These are phyloP conservation scores for Stenopsyche tienmushanensis DNA, from an alignment of 1,140 invertebrate genomes.

Conservation along the genomic window DNA sequence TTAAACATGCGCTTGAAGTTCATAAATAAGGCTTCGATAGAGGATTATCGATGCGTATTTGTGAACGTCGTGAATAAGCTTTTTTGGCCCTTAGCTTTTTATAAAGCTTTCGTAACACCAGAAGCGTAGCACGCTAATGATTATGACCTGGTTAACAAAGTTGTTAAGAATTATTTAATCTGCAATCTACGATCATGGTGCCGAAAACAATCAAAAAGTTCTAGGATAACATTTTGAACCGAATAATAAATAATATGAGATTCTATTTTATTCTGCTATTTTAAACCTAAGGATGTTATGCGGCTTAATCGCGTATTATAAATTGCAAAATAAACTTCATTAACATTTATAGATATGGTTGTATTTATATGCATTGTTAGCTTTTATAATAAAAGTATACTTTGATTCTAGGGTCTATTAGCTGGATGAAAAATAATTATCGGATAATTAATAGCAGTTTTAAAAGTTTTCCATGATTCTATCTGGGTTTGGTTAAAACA, in stretches of 20 bases:
- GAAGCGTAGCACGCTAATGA: constrained; percentile 9
- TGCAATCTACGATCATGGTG: neutral
- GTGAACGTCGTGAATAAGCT: neutral
- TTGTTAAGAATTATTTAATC: neutral
- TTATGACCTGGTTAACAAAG: neutral
- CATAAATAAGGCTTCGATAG: no score
- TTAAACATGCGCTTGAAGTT: no score
- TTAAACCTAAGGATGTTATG: neutral
- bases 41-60: no score
- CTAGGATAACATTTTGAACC: neutral
- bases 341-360: neutral
- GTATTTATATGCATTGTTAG: neutral
- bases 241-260: neutral
- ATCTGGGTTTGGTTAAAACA: neutral
- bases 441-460: neutral
- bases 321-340: neutral
- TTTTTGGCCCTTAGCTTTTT: neutral
- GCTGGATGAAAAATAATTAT: neutral
- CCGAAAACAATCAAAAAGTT: constrained; percentile 1
- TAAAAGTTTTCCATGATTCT: neutral
- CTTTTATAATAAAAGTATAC: no score
- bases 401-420: neutral
- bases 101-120: neutral
- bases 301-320: neutral
- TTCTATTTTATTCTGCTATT: neutral